Percentiles rank a stretch among this genome's conserved stretches.
phyloP scores from a whole-genome alignment of 1,140 invertebrate genomes.

The Melanaphis sacchari region DNA sequence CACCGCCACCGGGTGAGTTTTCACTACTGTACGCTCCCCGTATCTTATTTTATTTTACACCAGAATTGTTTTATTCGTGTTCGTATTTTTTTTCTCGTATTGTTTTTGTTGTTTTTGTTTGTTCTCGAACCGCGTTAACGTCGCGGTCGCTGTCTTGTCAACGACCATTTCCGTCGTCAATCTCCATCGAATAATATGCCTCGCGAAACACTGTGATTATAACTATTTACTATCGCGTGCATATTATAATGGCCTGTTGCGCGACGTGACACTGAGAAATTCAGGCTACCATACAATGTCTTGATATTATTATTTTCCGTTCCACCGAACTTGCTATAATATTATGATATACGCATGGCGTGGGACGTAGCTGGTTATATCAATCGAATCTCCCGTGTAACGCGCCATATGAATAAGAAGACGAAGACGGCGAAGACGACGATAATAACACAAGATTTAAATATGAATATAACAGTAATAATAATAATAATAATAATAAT shows the following conservation, averaged over 20 bases:
- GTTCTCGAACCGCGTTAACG: background rate
- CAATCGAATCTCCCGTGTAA: background rate
- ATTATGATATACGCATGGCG: background rate
- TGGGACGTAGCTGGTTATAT: background rate
- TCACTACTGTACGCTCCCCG: background rate
- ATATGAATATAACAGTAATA: background rate
- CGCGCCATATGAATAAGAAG: background rate
- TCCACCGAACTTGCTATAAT: background rate
- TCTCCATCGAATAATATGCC: background rate
- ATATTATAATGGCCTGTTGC: background rate
- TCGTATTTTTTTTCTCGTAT: background rate
- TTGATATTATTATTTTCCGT: background rate
- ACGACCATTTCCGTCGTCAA: background rate
- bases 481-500: conserved; percentile 10
- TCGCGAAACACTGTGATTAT: background rate
- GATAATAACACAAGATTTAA: background rate
- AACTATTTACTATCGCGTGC: background rate
- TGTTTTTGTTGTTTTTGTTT: background rate
- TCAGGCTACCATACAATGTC: background rate
- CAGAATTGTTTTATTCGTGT: conserved; percentile 25
- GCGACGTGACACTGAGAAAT: background rate
- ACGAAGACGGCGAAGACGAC: background rate
- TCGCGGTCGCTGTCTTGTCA: background rate
- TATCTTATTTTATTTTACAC: background rate
- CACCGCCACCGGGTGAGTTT: background rate